Evolutionary conservation across 2,888 invertebrate genomes (phyloP), one percentile per base, ranked within the genome.

Genomic region (Pseudoips prasinana): DNA sequence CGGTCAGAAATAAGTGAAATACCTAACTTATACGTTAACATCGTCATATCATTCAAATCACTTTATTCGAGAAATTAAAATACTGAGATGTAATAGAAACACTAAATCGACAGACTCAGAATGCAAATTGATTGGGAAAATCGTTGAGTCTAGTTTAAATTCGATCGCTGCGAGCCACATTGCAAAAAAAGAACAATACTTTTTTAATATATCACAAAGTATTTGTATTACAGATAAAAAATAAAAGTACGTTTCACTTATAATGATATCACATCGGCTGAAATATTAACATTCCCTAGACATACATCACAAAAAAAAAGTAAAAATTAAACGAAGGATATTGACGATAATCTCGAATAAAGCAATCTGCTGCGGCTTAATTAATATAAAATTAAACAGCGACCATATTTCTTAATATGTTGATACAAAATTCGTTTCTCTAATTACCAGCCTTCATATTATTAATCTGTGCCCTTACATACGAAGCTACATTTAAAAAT

Each of bases 1-100:
- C 68, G 64, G 65, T 56, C 59, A 64, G 64, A 68, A 60, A 66
- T 61, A 69, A 55, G 58, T 64, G 65, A 61, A 57, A 68, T 64
- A 60, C 46, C 55, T 63, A 54, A 46, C 39, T 33, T 51, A 38
- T 29, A 39, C 45, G 46, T 47, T 44, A 51, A 58, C 51, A 49
- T 52, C 40, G 50, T 55, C 47, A 53, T 46, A 50, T 33, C 24
- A 35, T 48, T 40, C 42, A 47, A 41, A 49, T 62, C 60, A 62
- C 54, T 64, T 43, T 54, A 54, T 49, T 42, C 40, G 23, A 33
- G 30, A 42, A 34, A 40, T 22, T 42, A 49, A 51, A 57, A 54
- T 56, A 56, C 56, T 56, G 56, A 47, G 34, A 41, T 55, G 50
- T 42, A 46, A 25, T 20, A 25, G 2, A 14, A 24, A n/a, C n/a